A percentile compares a stretch with the other conserved stretches of the same genome.
Evolutionary conservation across 2,797 vertebrate species (phyloP).

Genomic region (Poeciliopsis turneri): DNA sequence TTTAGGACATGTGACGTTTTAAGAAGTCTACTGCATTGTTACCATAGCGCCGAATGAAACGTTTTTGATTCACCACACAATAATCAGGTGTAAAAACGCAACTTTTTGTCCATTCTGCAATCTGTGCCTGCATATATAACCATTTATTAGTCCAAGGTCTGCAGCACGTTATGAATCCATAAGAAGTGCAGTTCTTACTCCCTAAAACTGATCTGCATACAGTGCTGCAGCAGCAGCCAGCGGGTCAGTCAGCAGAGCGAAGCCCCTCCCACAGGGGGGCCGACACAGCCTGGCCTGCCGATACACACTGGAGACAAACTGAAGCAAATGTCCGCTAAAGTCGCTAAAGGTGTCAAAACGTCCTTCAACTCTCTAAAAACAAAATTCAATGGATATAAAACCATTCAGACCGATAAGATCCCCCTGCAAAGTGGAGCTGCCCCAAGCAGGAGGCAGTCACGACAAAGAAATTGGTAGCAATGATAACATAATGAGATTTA

Average conservation of each 20-base stretch:
- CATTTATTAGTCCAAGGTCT: slow-evolving; percentile 1
- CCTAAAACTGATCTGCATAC: slow-evolving; percentile 26
- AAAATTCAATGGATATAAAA: slow-evolving; percentile 19
- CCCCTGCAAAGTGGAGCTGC: background rate
- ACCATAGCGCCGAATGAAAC: background rate
- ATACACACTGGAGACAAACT: slow-evolving; percentile 37
- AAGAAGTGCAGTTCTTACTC: slow-evolving; percentile 7
- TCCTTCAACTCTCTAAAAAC: slow-evolving; percentile 30
- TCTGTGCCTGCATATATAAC: background rate
- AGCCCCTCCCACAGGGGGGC: slow-evolving; percentile 49
- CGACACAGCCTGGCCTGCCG: slow-evolving; percentile 70
- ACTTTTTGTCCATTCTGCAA: background rate
- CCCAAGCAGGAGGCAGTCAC: background rate
- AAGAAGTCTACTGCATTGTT: background rate
- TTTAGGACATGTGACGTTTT: background rate
- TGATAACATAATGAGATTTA: background rate
- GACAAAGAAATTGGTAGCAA: background rate
- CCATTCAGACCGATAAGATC: background rate
- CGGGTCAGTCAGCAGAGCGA: slow-evolving; percentile 49
- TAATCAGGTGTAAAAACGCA: background rate
- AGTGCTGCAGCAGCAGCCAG: slow-evolving; percentile 42
- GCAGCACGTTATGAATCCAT: background rate
- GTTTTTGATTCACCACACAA: background rate
- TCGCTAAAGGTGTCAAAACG: background rate
- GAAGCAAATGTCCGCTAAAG: background rate